phyloP scores from a whole-genome alignment of 2,113 vertebrate genomes.

The Pteropus alecto region DNA sequence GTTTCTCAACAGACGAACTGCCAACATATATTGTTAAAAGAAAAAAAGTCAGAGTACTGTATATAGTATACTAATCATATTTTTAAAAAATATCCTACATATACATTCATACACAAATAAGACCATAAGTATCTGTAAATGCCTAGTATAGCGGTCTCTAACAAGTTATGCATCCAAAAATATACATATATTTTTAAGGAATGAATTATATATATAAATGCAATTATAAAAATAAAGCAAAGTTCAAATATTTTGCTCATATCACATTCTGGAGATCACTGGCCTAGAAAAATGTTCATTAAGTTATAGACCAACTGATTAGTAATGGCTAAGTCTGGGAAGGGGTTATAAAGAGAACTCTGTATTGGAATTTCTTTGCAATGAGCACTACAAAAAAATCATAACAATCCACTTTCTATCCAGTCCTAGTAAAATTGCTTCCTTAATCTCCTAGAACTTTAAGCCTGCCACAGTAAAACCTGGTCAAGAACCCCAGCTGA shows the following conservation, averaged over 20 bases:
- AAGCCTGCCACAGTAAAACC: not conserved
- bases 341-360: conserved; percentile 3
- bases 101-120: not conserved
- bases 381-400: not conserved
- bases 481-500: not conserved
- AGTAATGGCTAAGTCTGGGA: conserved; percentile 8
- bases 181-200: not conserved
- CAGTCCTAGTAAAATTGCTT: not conserved
- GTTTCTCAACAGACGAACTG: not conserved
- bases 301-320: not conserved
- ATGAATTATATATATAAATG: too few species aligned
- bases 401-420: not conserved
- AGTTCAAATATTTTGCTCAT: conserved; percentile 4
- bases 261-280: not conserved
- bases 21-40: not conserved
- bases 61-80: not conserved
- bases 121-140: not conserved
- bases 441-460: not conserved
- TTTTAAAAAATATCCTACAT: not conserved
- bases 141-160: not conserved
- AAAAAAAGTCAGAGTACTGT: not conserved
- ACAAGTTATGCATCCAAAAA: not conserved
- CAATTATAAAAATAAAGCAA: conserved; percentile 41
- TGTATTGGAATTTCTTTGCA: conserved; percentile 16
- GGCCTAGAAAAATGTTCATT: conserved; percentile 34